Conservation (phyloP, 2,113 vertebrate species). For the Lonchura striata region DNA sequence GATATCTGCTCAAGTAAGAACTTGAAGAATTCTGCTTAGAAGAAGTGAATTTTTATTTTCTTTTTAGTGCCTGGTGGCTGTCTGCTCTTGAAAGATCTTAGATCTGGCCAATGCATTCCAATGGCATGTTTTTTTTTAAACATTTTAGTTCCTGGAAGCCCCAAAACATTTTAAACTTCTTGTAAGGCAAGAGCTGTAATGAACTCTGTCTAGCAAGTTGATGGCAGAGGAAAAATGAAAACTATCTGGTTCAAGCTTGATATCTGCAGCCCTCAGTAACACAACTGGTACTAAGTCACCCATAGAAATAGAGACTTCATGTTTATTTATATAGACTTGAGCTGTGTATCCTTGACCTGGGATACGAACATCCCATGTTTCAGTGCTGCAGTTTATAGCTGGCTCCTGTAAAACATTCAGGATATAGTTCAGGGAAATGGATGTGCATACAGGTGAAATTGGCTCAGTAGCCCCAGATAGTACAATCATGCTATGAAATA, state of each 20-base stretch:
- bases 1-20: neutral
- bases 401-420: neutral
- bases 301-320: neutral
- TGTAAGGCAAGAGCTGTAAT: neutral
- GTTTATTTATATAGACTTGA: neutral
- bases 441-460: neutral
- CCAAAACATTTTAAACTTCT: neutral
- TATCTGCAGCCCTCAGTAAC: neutral
- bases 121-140: neutral
- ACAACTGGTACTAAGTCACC: neutral
- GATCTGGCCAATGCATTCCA: neutral
- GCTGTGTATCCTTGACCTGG: neutral
- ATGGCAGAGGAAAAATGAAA: neutral
- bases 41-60: neutral
- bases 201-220: neutral
- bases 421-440: neutral
- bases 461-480: neutral
- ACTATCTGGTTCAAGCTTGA: neutral
- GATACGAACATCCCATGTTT: neutral
- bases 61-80: neutral
- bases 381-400: neutral
- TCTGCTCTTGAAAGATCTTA: neutral
- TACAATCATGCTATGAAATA: neutral
- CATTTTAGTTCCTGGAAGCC: neutral
- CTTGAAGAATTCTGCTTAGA: neutral